Conservation (phyloP, 2,888 invertebrate genomes). For the Meandrusa payeni region DNA sequence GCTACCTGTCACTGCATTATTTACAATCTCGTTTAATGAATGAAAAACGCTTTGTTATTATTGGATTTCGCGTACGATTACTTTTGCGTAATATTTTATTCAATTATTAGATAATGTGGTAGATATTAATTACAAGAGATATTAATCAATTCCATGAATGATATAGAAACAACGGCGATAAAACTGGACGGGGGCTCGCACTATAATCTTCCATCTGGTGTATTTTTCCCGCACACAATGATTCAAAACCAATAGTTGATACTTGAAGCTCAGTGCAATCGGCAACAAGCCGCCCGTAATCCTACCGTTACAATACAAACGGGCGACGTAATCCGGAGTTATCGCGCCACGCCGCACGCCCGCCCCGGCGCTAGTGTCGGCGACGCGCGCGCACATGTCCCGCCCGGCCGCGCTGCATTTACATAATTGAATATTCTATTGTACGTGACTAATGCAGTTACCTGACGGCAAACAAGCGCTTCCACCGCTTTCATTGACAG, state of each 20-base stretch:
- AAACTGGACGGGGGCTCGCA: no score
- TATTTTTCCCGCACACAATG: conserved; percentile 24
- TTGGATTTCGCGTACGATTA: no score
- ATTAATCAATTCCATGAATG: no score
- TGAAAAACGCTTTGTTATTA: no score
- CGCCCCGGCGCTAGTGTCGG: conserved; percentile 44
- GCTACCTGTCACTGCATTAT: no score
- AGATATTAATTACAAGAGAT: no score
- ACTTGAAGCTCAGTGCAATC: conserved; percentile 1
- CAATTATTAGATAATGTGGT: no score
- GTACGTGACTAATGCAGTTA: conserved; percentile 69
- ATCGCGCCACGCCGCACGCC: conserved; percentile 28
- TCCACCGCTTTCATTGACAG: conserved; percentile 33
- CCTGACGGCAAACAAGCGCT: conserved; percentile 42
- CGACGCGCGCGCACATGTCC: conserved; percentile 59
- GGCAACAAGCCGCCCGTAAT: conserved; percentile 38
- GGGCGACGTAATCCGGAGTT: conserved; percentile 47
- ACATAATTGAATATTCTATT: conserved; percentile 70
- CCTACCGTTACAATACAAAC: conserved; percentile 50
- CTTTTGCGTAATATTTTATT: no score
- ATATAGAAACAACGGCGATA: no score
- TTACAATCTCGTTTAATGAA: no score
- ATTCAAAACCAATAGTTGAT: no score
- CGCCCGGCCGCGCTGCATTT: conserved; percentile 46
- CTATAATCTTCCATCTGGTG: no score